These are phyloP conservation scores for Nezara viridula DNA, from an alignment of 2,888 invertebrate genomes.

Conservation along the genomic window DNA sequence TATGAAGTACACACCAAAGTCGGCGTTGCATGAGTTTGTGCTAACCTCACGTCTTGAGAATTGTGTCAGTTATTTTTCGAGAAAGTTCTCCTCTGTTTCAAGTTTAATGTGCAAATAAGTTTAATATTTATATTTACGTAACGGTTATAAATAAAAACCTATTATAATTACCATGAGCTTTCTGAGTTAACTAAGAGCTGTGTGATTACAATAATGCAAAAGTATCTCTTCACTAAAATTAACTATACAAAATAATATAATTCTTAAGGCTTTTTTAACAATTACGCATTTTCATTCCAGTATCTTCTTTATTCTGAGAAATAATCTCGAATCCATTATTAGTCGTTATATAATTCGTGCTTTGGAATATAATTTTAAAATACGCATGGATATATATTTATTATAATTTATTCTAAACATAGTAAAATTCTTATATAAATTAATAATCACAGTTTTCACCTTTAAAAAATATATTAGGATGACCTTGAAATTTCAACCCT, in stretches of 20 bases:
- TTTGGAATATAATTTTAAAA: background rate
- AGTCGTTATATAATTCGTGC: background rate
- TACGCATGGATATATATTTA: background rate
- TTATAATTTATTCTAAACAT: background rate
- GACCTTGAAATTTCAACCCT: too few relatives aligned
- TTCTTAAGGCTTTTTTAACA: too few relatives aligned
- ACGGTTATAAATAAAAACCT: background rate
- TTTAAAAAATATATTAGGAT: too few relatives aligned
- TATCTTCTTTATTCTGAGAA: background rate
- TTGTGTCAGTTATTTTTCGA: background rate
- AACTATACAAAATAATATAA: too few relatives aligned
- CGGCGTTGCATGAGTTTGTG: background rate
- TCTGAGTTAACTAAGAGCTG: too few relatives aligned
- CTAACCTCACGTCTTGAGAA: background rate
- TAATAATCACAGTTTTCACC: too few relatives aligned
- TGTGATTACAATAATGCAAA: too few relatives aligned
- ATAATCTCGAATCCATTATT: background rate
- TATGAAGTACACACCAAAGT: background rate
- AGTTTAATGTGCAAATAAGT: background rate
- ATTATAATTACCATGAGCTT: background rate
- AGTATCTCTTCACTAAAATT: too few relatives aligned
- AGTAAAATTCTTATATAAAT: too few relatives aligned
- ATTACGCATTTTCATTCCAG: too few relatives aligned
- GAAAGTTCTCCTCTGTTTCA: background rate
- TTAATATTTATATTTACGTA: background rate